Percentiles rank a stretch among this genome's conserved stretches.
phyloP scores from a whole-genome alignment of 2,113 vertebrate species.

The Coptodon rendalli region DNA sequence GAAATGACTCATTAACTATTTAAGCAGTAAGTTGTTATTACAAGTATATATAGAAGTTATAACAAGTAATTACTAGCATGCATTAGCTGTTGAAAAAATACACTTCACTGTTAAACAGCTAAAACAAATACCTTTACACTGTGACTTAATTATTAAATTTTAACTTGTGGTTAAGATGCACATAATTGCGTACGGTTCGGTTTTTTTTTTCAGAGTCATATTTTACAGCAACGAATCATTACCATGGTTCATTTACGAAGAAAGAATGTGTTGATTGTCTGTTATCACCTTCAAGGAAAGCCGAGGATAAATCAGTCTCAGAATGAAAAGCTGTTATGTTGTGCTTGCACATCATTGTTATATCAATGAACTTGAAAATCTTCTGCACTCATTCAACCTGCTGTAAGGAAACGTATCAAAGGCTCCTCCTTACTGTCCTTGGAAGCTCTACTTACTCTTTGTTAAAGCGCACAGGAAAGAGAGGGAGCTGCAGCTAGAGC shows the following conservation, averaged over 20 bases:
- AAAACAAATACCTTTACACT: neutral
- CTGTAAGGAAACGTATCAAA: neutral
- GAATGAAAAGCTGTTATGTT: neutral
- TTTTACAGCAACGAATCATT: neutral
- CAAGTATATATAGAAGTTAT: neutral
- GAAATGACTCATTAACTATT: neutral
- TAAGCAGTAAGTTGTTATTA: neutral
- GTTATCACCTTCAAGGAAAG: neutral
- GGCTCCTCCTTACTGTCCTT: neutral
- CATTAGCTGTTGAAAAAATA: neutral
- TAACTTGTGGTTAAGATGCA: neutral
- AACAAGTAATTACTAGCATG: neutral
- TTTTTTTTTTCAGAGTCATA: neutral
- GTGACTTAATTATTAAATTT: neutral
- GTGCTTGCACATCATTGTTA: neutral
- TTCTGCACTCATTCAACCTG: neutral
- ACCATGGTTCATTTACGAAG: neutral
- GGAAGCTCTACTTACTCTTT: neutral
- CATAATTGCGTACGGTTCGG: neutral
- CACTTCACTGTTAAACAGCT: neutral
- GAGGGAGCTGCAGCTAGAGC: neutral
- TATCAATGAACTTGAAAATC: neutral
- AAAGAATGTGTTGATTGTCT: neutral
- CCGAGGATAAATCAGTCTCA: neutral
- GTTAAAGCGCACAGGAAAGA: neutral